These are phyloP conservation scores for Lepisosteus oculatus DNA, from an alignment of 2,113 vertebrate genomes.

Conservation along the genomic window DNA sequence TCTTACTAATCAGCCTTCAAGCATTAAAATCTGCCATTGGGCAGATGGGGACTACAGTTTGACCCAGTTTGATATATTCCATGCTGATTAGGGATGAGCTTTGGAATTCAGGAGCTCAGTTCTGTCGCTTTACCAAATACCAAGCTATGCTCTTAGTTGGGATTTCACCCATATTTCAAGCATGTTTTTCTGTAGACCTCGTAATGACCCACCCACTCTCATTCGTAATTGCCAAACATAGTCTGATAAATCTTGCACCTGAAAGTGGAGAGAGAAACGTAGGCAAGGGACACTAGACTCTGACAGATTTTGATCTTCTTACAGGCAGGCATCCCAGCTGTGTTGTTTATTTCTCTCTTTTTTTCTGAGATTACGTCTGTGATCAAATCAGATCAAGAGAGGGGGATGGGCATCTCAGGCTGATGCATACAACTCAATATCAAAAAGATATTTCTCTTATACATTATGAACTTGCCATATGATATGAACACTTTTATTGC, in stretches of 20 bases:
- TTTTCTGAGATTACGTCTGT: neutral
- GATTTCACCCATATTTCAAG: conserved; percentile 15
- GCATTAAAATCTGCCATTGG: conserved; percentile 64
- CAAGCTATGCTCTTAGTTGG: conserved; percentile 19
- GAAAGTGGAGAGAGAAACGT: conserved; percentile 14
- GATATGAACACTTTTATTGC: too few species aligned
- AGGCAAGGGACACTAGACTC: neutral
- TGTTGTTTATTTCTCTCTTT: neutral
- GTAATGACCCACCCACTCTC: neutral
- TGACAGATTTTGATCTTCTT: neutral
- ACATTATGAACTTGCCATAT: too few species aligned
- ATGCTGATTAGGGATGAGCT: conserved; percentile 67
- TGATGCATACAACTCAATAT: neutral
- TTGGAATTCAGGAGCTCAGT: conserved; percentile 54
- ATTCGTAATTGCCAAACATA: neutral
- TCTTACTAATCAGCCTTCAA: conserved; percentile 63
- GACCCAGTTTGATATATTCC: conserved; percentile 77
- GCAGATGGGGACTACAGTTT: conserved; percentile 71
- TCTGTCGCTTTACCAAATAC: conserved; percentile 1
- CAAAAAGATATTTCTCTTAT: too few species aligned
- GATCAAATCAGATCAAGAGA: neutral
- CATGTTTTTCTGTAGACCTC: conserved; percentile 1
- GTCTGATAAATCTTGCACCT: conserved; percentile 23
- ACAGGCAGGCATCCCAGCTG: neutral
- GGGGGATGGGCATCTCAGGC: neutral